Base-by-base conservation (phyloP, 2,797 vertebrate genomes). In the Ceryle rudis region DNA sequence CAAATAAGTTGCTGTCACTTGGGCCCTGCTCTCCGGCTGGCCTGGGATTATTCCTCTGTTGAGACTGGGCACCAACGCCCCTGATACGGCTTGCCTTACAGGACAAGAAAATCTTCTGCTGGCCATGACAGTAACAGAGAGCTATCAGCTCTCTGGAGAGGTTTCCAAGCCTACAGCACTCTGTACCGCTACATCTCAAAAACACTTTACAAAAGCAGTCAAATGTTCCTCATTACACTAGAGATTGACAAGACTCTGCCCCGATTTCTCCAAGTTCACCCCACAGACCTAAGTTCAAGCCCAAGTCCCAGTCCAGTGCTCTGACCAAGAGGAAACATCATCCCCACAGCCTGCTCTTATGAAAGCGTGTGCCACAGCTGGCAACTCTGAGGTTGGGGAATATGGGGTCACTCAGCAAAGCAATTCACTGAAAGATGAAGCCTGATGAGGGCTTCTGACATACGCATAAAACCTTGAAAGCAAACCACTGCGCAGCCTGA, bases 311-410 rank as follows among this genome's bases (percentile, higher is more conserved):
- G 0, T 6, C n/a, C 54, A 15, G 8, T 19, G n/a, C 31, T 66
- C 51, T 77, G 31, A 65, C 55, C 14, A 25, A 39, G 75, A 84
- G 29, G 10, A 77, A 84, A 65, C 11, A 15, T 9, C 11, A 8
- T 8, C 14, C 31, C 28, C 52, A 33, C 29, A 31, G 14, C 4
- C 39, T 33, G 42, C 25, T 71, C 47, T 28, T 52, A 19, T 6
- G 31, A 67, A 42, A 62, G 49, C 1, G 1, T 20, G 9, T 3
- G 26, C 28, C 41, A 54, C 0, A 1, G 41, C 23, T 23, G 25
- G 31, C 41, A 69, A 8, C 29, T 23, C 61, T 1, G 13, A 9
- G 26, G 37, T 44, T 3, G 2, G 0, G 3, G 64, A 86, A 26
- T 11, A 62, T 41, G 29, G 44, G 4, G 4, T 72, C 44, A 37